phyloP scores from a whole-genome alignment of 1,140 invertebrate genomes.

The Bombus superbus region DNA sequence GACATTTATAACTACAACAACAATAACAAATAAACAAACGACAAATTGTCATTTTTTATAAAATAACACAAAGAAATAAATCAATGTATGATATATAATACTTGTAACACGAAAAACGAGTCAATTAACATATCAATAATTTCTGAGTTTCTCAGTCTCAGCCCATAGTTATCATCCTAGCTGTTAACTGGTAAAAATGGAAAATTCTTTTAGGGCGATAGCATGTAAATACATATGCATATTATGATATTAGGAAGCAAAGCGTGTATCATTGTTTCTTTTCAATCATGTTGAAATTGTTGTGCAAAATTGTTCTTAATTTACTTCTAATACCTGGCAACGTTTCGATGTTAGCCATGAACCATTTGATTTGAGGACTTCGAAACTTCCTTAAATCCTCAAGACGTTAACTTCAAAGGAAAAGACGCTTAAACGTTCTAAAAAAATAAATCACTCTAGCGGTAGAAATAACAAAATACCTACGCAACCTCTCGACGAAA shows the following conservation, averaged over 20 bases:
- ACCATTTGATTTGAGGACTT: neutral
- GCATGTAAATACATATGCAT: neutral
- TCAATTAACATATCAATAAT: too few species aligned
- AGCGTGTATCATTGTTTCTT: neutral
- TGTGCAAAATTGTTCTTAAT: neutral
- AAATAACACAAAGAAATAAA: neutral
- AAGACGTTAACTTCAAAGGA: neutral
- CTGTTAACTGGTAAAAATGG: neutral
- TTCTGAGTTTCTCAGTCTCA: neutral
- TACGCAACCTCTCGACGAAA: neutral
- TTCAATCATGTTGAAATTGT: neutral
- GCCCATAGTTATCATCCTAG: neutral
- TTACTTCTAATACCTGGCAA: neutral
- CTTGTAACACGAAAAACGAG: neutral
- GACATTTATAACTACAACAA: too few species aligned
- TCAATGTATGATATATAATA: neutral
- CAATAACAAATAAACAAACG: too few species aligned
- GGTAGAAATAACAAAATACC: neutral
- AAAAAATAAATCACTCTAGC: conserved; percentile 14
- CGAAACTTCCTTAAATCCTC: too few species aligned
- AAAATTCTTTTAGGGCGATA: neutral
- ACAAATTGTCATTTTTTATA: neutral
- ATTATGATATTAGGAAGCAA: neutral
- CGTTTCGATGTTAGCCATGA: neutral
- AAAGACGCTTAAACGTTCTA: neutral